phyloP scores from a whole-genome alignment of 2,888 invertebrate genomes.

The Adela reaumurella region DNA sequence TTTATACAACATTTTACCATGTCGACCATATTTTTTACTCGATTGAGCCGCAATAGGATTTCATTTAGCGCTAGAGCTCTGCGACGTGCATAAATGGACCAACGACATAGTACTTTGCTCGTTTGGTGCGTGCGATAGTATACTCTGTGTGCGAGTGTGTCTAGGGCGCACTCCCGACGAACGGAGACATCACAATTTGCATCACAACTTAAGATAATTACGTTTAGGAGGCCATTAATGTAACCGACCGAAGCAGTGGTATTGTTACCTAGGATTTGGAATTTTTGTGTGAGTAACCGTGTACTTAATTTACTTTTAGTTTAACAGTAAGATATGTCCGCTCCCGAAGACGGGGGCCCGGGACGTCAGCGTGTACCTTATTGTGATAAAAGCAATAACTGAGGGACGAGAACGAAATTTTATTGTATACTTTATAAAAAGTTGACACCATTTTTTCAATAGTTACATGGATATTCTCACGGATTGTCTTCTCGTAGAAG shows the following conservation, averaged over 20 bases:
- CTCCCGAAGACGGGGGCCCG: neutral
- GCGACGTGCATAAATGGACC: no score
- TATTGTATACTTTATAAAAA: neutral
- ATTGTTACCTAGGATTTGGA: neutral
- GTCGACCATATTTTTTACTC: no score
- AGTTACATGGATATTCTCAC: neutral
- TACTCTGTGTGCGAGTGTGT: no score
- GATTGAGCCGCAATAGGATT: no score
- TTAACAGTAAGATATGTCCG: neutral
- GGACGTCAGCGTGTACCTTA: neutral
- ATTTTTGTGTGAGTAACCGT: neutral
- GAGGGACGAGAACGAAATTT: neutral
- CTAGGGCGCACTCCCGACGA: no score
- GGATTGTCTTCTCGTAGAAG: neutral
- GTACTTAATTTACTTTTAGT: neutral
- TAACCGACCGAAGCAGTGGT: neutral
- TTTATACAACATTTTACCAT: no score
- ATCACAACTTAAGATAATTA: no score
- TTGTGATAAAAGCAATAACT: neutral
- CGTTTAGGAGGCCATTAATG: no score
- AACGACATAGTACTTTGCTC: no score
- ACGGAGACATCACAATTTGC: no score
- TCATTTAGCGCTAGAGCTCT: no score
- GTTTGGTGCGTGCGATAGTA: no score
- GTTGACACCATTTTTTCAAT: neutral